Evolutionary conservation across 2,888 invertebrate genomes (phyloP), one percentile per base, ranked within the genome.

Genomic region (Bellardia pandia): DNA sequence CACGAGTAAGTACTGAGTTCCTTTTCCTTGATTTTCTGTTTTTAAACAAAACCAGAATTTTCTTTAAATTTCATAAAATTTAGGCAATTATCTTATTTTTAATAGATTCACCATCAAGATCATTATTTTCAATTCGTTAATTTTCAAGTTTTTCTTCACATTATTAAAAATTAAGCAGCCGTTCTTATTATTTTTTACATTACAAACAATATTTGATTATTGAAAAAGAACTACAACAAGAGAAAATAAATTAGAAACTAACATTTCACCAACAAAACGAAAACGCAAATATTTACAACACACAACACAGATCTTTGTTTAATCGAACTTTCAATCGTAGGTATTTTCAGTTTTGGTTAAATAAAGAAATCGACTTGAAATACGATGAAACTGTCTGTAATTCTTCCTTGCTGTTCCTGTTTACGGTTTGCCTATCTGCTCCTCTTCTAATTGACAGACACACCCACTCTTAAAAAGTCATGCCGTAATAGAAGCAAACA

Each of bases 291-390:
- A 16, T 53, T 58, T 13, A 68, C 45, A 9, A 45, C n/a, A 2
- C 23, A 23, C 23, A 66, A 42, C 48, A 37, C 16, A 56, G 60
- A 45, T 48, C 37, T 62, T 51, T 51, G 75, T 75, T 62, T 64
- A 62, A 51, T 75, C 51, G 51, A 48, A 37, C n/a, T 2, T 37
- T 13, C 51, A 37, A 89, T 92, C 90, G 90, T 90, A n/a, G n/a
- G n/a, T n/a, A 90, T 91, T 91, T 92, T 91, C 89, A 90, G 90
- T 90, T 90, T 92, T 90, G 90, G 90, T 92, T 92, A 91, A 90
- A 77, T 42, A 78, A 74, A 60, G 60, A 79, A 78, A 74, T 84
- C 45, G 45, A 74, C 66, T 58, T 74, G 40, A 78, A 66, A 80
- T 82, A 78, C 60, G 64, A 66, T 56, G 71, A 48, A 72, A 66